Conservation (phyloP, 2,888 invertebrate species). For the Zygogramma bicolorata region DNA sequence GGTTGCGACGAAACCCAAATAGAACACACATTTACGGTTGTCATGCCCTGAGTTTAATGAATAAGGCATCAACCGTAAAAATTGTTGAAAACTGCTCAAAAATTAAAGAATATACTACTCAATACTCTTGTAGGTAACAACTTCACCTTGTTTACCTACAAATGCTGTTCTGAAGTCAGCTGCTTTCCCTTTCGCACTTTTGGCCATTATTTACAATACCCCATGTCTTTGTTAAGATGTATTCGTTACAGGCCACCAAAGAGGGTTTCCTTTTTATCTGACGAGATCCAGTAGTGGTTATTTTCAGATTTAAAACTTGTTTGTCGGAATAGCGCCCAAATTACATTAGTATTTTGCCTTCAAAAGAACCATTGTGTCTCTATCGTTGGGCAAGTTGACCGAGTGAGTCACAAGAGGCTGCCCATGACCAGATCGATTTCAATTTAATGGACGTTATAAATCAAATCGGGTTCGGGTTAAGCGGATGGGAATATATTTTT, state of each 20-base stretch:
- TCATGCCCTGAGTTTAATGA: neutral
- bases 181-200: conserved; percentile 29
- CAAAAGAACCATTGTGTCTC: conserved; percentile 13
- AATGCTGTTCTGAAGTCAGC: conserved; percentile 28
- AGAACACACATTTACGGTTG: neutral
- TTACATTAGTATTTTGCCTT: conserved; percentile 24
- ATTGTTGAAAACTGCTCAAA: conserved; percentile 16
- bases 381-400: conserved; percentile 1
- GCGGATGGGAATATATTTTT: neutral
- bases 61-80: conserved; percentile 7
- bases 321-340: conserved; percentile 31
- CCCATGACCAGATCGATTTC: neutral
- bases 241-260: conserved; percentile 16
- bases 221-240: conserved; percentile 11
- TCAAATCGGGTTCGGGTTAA: neutral
- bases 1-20: neutral
- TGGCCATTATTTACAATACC: conserved; percentile 27
- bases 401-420: conserved; percentile 22
- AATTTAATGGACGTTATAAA: conserved; percentile 11
- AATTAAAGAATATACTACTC: conserved; percentile 12
- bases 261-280: conserved; percentile 13
- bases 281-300: conserved; percentile 14
- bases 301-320: conserved; percentile 29
- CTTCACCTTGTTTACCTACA: conserved; percentile 27
- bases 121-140: conserved; percentile 16